These are phyloP conservation scores for Eonycteris spelaea DNA, from an alignment of 2,113 vertebrate species.

Conservation along the genomic window DNA sequence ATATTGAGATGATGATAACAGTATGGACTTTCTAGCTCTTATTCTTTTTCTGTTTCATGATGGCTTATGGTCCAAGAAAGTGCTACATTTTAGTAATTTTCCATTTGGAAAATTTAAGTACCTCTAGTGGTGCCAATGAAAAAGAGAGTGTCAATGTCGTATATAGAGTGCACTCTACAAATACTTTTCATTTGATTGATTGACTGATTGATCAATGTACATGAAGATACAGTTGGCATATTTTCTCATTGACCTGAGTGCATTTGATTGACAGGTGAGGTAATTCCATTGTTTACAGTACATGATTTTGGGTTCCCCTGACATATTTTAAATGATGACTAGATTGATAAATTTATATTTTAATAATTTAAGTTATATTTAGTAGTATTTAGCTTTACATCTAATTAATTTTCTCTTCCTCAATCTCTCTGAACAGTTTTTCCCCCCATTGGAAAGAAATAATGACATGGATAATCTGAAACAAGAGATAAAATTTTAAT, in stretches of 20 bases:
- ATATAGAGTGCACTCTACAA: accelerated
- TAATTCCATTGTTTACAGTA: not conserved
- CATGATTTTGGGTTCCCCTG: not conserved
- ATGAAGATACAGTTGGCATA: not conserved
- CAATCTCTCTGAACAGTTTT: not conserved
- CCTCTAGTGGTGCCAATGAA: not conserved
- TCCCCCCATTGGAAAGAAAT: not conserved
- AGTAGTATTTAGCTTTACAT: not conserved
- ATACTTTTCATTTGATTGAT: not conserved
- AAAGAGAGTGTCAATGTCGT: not conserved
- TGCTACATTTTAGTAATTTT: not conserved
- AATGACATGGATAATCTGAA: not conserved
- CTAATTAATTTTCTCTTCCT: not conserved
- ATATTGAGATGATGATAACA: not conserved
- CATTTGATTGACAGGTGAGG: not conserved
- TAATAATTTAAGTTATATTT: not conserved
- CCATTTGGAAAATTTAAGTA: not conserved
- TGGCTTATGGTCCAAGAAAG: not conserved
- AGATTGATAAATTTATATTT: not conserved
- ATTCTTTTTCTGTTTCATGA: not conserved
- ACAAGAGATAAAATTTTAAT: not conserved
- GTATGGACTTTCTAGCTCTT: not conserved
- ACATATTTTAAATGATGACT: not conserved
- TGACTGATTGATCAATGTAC: not conserved
- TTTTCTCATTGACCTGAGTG: not conserved